A percentile compares a stretch with the other conserved stretches of the same genome.
Conservation (phyloP, 2,113 vertebrate genomes). For the Nematolebias whitei region DNA sequence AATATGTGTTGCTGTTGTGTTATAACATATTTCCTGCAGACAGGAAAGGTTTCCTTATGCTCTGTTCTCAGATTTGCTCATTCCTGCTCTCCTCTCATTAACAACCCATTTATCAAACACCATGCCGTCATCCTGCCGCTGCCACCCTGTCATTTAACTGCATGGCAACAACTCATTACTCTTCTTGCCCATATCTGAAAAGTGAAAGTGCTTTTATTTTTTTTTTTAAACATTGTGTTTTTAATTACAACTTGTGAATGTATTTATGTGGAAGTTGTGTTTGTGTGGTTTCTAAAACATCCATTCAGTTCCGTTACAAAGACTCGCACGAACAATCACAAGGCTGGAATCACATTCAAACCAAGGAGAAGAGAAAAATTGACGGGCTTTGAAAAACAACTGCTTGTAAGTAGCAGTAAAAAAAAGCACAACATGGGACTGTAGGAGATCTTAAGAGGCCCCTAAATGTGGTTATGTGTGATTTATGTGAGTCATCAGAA, state of each 20-base stretch:
- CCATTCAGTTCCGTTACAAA: conserved; percentile 16
- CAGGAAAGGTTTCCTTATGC: conserved; percentile 6
- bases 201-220: conserved; percentile 32
- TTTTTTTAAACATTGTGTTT: conserved; percentile 39
- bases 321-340: conserved; percentile 14
- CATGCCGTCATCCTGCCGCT: conserved; percentile 38
- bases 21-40: conserved; percentile 27
- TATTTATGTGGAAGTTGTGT: conserved; percentile 46
- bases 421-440: conserved; percentile 38
- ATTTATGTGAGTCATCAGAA: conserved; percentile 32
- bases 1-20: background rate
- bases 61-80: conserved; percentile 42
- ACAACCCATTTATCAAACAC: conserved; percentile 62
- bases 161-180: conserved; percentile 38
- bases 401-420: conserved; percentile 25
- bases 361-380: conserved; percentile 3
- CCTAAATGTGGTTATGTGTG: conserved; percentile 60
- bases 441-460: conserved; percentile 49
- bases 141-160: conserved; percentile 66
- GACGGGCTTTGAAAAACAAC: conserved; percentile 28
- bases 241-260: conserved; percentile 28
- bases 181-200: conserved; percentile 25
- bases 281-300: conserved; percentile 50
- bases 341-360: conserved; percentile 13
- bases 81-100: conserved; percentile 71